Conservation (phyloP, 2,888 invertebrate genomes). For the Drosophila prolongata region DNA sequence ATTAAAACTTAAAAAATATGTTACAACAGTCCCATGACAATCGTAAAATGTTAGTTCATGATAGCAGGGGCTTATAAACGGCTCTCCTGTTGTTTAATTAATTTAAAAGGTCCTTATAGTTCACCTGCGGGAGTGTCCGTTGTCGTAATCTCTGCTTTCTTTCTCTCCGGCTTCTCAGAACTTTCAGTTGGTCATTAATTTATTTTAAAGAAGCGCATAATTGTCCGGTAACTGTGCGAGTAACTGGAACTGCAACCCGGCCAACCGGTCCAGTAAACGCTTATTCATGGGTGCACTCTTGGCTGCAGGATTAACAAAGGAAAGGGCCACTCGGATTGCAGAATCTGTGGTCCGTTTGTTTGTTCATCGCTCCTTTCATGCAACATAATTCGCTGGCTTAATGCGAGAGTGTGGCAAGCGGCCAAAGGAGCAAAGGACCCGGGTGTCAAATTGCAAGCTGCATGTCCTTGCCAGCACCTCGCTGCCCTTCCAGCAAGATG, state of each 20-base stretch:
- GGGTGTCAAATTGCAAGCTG: slow-evolving; percentile 23
- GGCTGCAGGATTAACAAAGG: slow-evolving; percentile 21
- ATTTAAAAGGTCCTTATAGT: slow-evolving; percentile 27
- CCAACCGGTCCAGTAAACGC: slow-evolving; percentile 21
- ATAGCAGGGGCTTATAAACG: slow-evolving; percentile 11
- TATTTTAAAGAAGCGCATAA: slow-evolving; percentile 66
- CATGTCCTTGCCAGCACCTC: slow-evolving; percentile 51
- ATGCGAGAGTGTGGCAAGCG: slow-evolving; percentile 57
- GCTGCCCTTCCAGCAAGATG: slow-evolving; percentile 32
- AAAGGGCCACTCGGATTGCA: slow-evolving; percentile 40
- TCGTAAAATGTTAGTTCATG: slow-evolving; percentile 20
- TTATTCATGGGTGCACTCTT: slow-evolving; percentile 15
- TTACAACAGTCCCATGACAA: slow-evolving; percentile 13
- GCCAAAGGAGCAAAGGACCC: slow-evolving; percentile 28
- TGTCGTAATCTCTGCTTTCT: background rate
- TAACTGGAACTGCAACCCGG: slow-evolving; percentile 29
- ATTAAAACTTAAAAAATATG: slow-evolving; percentile 26
- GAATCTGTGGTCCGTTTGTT: slow-evolving; percentile 45
- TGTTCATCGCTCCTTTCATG: slow-evolving; percentile 42
- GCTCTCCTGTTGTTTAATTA: slow-evolving; percentile 27
- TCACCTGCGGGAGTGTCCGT: slow-evolving; percentile 16
- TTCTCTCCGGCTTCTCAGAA: background rate
- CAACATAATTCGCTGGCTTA: slow-evolving; percentile 68
- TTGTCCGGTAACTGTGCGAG: slow-evolving; percentile 47
- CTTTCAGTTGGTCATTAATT: slow-evolving; percentile 42